Conservation (phyloP, 2,113 vertebrate genomes). For the Condylura cristata region DNA sequence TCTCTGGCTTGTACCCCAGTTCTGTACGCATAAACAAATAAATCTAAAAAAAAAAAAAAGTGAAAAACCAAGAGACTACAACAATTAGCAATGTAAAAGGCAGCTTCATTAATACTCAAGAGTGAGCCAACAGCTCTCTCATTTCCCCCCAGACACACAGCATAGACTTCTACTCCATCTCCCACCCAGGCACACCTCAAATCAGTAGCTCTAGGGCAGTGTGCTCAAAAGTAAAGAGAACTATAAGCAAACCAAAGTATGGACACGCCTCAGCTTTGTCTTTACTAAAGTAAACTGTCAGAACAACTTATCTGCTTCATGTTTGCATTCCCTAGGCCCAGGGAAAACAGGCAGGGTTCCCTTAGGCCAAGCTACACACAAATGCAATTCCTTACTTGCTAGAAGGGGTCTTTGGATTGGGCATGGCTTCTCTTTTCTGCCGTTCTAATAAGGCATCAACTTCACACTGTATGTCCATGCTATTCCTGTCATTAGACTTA, state of each 20-base stretch:
- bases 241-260: not conserved
- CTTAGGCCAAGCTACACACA: not conserved
- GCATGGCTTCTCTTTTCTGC: slow-evolving; percentile 91
- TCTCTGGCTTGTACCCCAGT: too few relatives aligned
- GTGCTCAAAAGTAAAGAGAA: not conserved
- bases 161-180: not conserved
- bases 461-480: slow-evolving; percentile 94
- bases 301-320: not conserved
- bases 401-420: slow-evolving; percentile 87
- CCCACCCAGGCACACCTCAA: not conserved
- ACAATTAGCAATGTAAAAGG: not conserved
- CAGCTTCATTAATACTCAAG: not conserved
- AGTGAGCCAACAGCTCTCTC: not conserved
- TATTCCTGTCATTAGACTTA: slow-evolving; percentile 96
- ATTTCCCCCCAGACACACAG: not conserved
- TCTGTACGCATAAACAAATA: too few relatives aligned
- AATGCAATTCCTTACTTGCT: slow-evolving; percentile 85
- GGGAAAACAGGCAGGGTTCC: not conserved
- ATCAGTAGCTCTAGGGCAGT: not conserved
- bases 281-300: slow-evolving; percentile 6
- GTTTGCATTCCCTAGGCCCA: not conserved
- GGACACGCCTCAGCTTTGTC: not conserved
- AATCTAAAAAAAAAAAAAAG: not conserved
- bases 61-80: too few relatives aligned
- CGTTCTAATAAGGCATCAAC: slow-evolving; percentile 95